Evolutionary conservation across 2,113 vertebrate genomes (phyloP).

Genomic region (Sorex araneus): DNA sequence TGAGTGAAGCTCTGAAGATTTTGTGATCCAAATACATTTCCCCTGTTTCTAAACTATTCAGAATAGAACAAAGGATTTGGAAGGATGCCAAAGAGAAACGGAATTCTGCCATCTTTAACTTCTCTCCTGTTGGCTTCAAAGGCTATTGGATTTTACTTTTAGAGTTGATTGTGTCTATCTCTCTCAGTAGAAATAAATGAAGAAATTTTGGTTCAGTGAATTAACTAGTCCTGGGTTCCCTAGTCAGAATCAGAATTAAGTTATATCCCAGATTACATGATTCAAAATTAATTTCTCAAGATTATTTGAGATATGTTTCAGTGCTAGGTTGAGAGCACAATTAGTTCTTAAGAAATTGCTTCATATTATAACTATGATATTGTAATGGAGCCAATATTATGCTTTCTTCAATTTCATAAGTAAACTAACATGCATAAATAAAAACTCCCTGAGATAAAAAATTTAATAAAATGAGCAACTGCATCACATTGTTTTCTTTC

Average conservation of each 20-base stretch:
- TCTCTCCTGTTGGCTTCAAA: conserved; percentile 13
- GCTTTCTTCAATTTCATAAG: not conserved
- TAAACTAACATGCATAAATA: not conserved
- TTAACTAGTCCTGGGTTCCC: not conserved
- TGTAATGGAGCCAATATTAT: not conserved
- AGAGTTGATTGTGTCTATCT: not conserved
- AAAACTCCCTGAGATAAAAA: not conserved
- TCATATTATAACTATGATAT: not conserved
- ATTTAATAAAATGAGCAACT: not conserved
- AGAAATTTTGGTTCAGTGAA: not conserved
- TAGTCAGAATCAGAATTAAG: not conserved
- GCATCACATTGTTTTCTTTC: conserved; percentile 11
- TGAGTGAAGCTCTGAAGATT: not conserved
- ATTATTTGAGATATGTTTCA: not conserved
- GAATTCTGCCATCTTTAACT: not conserved
- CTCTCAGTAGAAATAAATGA: not conserved
- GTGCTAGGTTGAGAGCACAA: not conserved
- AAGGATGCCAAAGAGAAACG: not conserved
- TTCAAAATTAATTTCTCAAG: not conserved
- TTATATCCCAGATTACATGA: not conserved
- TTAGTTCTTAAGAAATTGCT: not conserved
- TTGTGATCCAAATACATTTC: not conserved
- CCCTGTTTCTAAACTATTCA: not conserved
- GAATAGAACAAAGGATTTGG: not conserved
- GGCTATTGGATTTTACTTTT: not conserved